Conservation (phyloP, 2,797 vertebrate species). For the Acanthis flammea region DNA sequence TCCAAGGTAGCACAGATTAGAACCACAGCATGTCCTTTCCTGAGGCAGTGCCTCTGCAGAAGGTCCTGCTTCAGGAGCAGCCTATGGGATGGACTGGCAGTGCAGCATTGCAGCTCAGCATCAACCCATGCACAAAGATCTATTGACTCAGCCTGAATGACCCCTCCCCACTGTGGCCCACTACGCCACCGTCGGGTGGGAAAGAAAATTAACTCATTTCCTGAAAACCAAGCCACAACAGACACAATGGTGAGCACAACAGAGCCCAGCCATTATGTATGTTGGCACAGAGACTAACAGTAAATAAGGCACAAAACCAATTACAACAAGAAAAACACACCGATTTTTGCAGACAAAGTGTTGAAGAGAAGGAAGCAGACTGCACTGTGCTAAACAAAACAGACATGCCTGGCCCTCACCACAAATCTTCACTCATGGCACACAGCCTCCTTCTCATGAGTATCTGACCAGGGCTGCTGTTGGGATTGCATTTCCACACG, state of each 20-base stretch:
- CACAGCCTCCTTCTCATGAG: neutral
- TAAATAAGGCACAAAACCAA: neutral
- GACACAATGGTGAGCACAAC: neutral
- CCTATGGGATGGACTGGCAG: neutral
- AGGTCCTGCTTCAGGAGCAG: neutral
- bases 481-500: neutral
- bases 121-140: neutral
- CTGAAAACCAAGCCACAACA: neutral
- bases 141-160: neutral
- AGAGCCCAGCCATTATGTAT: neutral
- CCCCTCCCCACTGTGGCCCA: neutral
- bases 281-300: neutral
- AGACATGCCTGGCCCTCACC: neutral
- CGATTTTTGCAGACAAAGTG: neutral
- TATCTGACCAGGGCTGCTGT: neutral
- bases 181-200: neutral
- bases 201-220: neutral
- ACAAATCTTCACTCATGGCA: neutral
- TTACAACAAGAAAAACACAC: neutral
- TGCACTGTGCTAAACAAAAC: neutral
- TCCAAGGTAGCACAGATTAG: rapidly evolving
- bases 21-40: rapidly evolving
- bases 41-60: neutral
- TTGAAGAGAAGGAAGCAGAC: neutral
- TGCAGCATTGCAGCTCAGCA: neutral